A percentile compares a stretch with the other conserved stretches of the same genome.
phyloP scores from a whole-genome alignment of 2,113 vertebrate species.

The Aramus guarauna region DNA sequence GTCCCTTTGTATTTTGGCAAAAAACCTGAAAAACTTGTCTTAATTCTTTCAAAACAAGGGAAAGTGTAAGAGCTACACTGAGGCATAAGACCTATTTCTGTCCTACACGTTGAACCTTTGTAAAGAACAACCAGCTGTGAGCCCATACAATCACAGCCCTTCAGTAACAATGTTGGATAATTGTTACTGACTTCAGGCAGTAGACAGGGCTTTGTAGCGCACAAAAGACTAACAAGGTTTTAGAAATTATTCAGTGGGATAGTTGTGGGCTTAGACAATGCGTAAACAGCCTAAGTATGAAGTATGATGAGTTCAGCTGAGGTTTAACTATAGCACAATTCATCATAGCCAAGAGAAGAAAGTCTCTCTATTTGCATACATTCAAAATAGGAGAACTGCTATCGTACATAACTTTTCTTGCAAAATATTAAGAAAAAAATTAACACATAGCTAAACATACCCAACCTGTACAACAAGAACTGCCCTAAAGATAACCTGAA shows the following conservation, averaged over 20 bases:
- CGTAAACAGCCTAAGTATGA: neutral
- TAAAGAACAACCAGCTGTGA: neutral
- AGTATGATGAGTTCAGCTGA: neutral
- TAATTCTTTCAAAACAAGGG: neutral
- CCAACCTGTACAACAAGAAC: neutral
- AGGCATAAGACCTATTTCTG: neutral
- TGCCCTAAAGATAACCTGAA: neutral
- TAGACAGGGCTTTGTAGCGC: neutral
- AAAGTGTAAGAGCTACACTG: neutral
- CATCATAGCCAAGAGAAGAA: neutral
- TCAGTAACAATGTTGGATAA: neutral
- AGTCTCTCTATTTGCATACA: no score
- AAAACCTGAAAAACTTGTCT: neutral
- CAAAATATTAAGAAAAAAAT: neutral
- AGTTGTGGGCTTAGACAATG: neutral
- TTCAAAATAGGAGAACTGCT: neutral
- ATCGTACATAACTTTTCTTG: neutral
- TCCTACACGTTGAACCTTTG: neutral
- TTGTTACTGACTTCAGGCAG: neutral
- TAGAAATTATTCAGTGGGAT: neutral
- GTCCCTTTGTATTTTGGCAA: accelerated
- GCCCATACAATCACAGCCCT: accelerated
- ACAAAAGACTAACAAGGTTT: neutral
- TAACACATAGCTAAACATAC: neutral
- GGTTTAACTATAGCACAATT: neutral